Evolutionary conservation across 2,888 invertebrate genomes (phyloP).

Genomic region (Cryptocheilus praepositus): DNA sequence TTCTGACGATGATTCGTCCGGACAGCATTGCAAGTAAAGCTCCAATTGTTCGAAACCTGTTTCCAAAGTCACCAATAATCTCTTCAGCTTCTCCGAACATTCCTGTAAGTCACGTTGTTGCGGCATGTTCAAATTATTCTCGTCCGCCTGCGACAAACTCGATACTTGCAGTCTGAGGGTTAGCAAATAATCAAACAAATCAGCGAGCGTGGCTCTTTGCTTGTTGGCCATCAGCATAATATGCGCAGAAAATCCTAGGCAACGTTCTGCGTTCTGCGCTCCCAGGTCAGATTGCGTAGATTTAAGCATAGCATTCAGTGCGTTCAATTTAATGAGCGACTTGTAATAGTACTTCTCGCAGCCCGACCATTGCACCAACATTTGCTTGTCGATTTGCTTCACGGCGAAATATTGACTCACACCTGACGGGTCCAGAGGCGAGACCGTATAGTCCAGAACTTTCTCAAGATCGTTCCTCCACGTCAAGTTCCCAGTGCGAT

Average conservation of each 20-base stretch:
- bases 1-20: slow-evolving; percentile 68
- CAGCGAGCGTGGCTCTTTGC: slow-evolving; percentile 81
- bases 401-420: slow-evolving; percentile 76
- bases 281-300: slow-evolving; percentile 88
- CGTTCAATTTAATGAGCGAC: slow-evolving; percentile 82
- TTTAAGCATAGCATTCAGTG: slow-evolving; percentile 79
- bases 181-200: slow-evolving; percentile 72
- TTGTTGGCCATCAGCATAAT: slow-evolving; percentile 82
- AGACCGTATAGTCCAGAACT: slow-evolving; percentile 80
- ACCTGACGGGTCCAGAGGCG: slow-evolving; percentile 83
- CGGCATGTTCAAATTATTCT: slow-evolving; percentile 65
- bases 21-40: slow-evolving; percentile 81
- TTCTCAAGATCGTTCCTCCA: slow-evolving; percentile 72
- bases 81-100: slow-evolving; percentile 74
- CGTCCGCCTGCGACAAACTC: slow-evolving; percentile 63
- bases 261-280: slow-evolving; percentile 86
- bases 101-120: slow-evolving; percentile 72
- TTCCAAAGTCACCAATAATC: slow-evolving; percentile 76
- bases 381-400: slow-evolving; percentile 73
- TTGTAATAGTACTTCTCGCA: slow-evolving; percentile 86
- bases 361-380: slow-evolving; percentile 82
- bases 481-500: slow-evolving; percentile 82
- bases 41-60: slow-evolving; percentile 82
- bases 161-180: slow-evolving; percentile 54
- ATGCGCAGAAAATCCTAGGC: slow-evolving; percentile 89